Evolutionary conservation across 2,113 vertebrate genomes (phyloP), one percentile per base, ranked within the genome.

Genomic region (Nycticryphes semicollaris): DNA sequence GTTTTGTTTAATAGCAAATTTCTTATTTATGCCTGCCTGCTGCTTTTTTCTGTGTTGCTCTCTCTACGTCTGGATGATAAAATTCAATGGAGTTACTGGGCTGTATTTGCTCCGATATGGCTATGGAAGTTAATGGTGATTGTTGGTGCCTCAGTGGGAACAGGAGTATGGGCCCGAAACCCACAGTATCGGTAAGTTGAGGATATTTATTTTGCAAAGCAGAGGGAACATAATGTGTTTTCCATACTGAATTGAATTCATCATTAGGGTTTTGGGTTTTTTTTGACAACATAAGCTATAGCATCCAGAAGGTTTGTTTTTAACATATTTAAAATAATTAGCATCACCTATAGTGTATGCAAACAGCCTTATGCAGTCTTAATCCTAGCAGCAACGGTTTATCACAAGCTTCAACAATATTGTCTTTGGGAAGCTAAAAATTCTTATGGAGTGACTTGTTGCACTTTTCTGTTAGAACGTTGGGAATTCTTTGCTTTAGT

Each of bases 41-140:
- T 99, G 97, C 99, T 99, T 10, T 99, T 99, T 97, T 99, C 99
- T 8, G 99, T 99, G 96, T 89, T 99, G 96, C 98, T 99, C 47
- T 99, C 99, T 25, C 96, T 99, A 75, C 98, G 99, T 84, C 96
- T 99, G 97, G 99, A 99, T 97, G 98, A 98, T 30, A 98, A 99
- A 96, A 99, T 99, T 84, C 98, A 99, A 54, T 99, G 99, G 99
- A 99, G 98, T 96, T 99, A 99, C 97, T 99, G 99, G 99, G 99
- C 99, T 1, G 99, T 99, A 18, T 99, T 99, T 97, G 98, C 99
- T 20, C 99, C 99, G 9, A 98, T 99, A 97, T 99, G 99, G 99
- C 98, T 99, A 8, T 99, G 99, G 99, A 99, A 99, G 96, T 96
- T 99, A 51, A 98, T 99, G 98, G 99, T 99, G 84, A 99, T 99